Conservation (phyloP, 2,888 invertebrate genomes). For the Eupithecia vulgata region DNA sequence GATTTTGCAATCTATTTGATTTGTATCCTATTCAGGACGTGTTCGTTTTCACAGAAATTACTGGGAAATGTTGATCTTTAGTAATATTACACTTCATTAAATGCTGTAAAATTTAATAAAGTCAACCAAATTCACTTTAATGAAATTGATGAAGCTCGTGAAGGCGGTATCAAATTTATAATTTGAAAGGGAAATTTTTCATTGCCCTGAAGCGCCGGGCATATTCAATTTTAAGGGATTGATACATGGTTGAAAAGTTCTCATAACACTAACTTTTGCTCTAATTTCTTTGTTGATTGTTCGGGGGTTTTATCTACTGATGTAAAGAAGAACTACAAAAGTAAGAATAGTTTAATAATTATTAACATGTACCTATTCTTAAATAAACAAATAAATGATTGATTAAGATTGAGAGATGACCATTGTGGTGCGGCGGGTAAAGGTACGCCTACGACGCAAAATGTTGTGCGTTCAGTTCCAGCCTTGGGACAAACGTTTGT, state of each 20-base stretch:
- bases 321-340: no score
- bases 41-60: not conserved
- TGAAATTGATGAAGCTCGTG: slow-evolving; percentile 75
- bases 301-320: not conserved
- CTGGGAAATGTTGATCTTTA: not conserved
- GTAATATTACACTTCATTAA: slow-evolving; percentile 49
- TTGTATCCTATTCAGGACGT: not conserved
- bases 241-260: slow-evolving; percentile 13
- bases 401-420: no score
- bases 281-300: not conserved
- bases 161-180: slow-evolving; percentile 73
- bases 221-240: slow-evolving; percentile 71
- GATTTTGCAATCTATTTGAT: slow-evolving; percentile 50
- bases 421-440: no score
- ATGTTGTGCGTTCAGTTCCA: no score
- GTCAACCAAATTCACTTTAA: slow-evolving; percentile 65
- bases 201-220: slow-evolving; percentile 65
- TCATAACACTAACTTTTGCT: not conserved
- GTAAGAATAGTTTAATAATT: no score
- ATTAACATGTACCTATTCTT: no score
- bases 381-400: no score
- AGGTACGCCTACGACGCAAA: no score
- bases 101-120: slow-evolving; percentile 56
- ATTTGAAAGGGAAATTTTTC: slow-evolving; percentile 78
- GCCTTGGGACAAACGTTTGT: no score